Evolutionary conservation across 1,140 invertebrate genomes (phyloP), one percentile per base, ranked within the genome.

Genomic region (Caerostris extrusa): DNA sequence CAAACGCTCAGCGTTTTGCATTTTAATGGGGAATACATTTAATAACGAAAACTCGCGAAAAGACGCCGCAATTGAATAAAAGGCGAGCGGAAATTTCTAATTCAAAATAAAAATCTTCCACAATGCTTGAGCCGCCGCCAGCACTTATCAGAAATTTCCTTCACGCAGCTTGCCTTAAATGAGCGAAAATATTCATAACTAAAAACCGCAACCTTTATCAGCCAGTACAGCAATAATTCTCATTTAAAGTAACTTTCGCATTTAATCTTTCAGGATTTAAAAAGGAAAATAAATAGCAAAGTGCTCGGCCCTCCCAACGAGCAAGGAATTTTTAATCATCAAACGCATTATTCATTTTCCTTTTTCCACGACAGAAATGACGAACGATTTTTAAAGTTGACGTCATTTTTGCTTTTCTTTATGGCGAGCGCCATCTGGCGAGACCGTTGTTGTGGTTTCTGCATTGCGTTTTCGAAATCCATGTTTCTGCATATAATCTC

Each of bases 341-440:
- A 50, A 53, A 77, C 19, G 19, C 71, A 77, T 77, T 77, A 77
- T 77, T 77, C 71, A 77, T 77, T 77, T 77, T 50, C 8, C 34
- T 10, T 34, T 12, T 34, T 34, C 34, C 34, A 77, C 71, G 34
- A 50, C 71, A 77, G 71, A 77, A 77, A 77, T 77, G 71, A 77
- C 71, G 71, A 77, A 77, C 71, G 71, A 50, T 77, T 77, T 77
- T 77, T 77, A 77, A 64, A 77, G 71, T 53, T 77, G 71, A 77
- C 71, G 71, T 77, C 50, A 77, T 77, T 77, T 53, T 34, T 10
- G n/a, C 67, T 71, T 71, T 71, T 71, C 61, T 67, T 19, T 10
- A 50, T 7, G 5, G 8, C 8, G 34, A 77, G 71, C 71, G 71
- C 71, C 71, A 77, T 53, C 71, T 77, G 71, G 71, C 53, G 71